Base-by-base conservation (phyloP, 1,140 invertebrate species). In the Macrocentrus cingulum region DNA sequence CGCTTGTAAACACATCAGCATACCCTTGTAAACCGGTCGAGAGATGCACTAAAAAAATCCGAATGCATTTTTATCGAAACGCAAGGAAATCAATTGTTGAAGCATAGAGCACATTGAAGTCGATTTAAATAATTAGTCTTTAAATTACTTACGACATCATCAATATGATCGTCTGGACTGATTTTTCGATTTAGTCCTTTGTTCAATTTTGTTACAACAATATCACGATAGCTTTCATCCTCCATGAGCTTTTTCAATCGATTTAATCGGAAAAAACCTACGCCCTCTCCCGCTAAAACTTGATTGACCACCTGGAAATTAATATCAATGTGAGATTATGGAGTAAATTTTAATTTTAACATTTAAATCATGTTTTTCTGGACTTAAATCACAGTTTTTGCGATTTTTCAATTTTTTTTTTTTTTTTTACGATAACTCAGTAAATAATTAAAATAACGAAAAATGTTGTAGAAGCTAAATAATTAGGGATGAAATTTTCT, bases 161-260 rank as follows among this genome's bases (percentile, higher is more conserved):
- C 95, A 45, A 99, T 92, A 73, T 97, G 94, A 81, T 97, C 93
- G 75, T 97, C 93, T 1, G 96, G 94, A 49, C 91, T 90, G 36
- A 98, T 90, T 80, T 97, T 98, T 63, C 88, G 88, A 66, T 96
- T 95, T 15, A 98, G 83, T 57, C 94, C 95, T 64, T 91, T 90
- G 75, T 99, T 99, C 6, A 99, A 81, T 71, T 97, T 95, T 46
- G 91, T 94, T 1, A 99, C 87, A 7, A 98, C 91, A 75, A 99
- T 89, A 72, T 96, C 97, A 23, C 98, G 84, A 81, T 99, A 97
- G 52, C 92, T 98, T 81, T 99, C 98, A 79, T 99, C 97, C 78
- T 99, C 97, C 94, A 99, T 97, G 3, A 99, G 79, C 72, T 97
- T 97, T 70, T 94, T 95, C 15, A 99, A 81, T 29, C 96, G 86